Conservation (phyloP, 2,797 vertebrate species). For the Sebastes taczanowskii region DNA sequence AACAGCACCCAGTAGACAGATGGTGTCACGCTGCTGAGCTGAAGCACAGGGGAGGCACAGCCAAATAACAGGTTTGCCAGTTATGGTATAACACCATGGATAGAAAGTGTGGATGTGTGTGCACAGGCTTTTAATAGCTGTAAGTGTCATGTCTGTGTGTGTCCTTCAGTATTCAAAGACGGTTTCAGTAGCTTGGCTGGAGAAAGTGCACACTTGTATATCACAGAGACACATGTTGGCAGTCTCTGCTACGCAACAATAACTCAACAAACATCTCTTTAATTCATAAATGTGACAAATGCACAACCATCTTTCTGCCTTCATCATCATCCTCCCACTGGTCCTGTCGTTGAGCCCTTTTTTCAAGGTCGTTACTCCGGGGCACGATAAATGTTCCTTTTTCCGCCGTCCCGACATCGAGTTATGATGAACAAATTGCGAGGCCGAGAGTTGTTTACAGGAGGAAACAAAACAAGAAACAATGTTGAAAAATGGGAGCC, state of each 20-base stretch:
- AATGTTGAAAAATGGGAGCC: slow-evolving; percentile 66
- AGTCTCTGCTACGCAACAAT: slow-evolving; percentile 38
- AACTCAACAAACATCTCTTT: slow-evolving; percentile 49
- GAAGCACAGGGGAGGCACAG: slow-evolving; percentile 37
- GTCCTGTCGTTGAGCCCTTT: slow-evolving; percentile 39
- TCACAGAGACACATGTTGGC: slow-evolving; percentile 59
- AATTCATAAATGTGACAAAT: slow-evolving; percentile 63
- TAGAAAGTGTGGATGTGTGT: neutral
- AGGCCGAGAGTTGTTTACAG: slow-evolving; percentile 66
- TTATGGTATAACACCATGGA: slow-evolving; percentile 50
- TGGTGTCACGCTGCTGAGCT: slow-evolving; percentile 66
- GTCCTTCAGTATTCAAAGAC: slow-evolving; percentile 1
- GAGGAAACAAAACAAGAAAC: slow-evolving; percentile 64
- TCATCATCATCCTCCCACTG: slow-evolving; percentile 51
- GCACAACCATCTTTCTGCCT: slow-evolving; percentile 29
- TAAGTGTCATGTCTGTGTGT: neutral
- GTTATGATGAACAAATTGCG: slow-evolving; percentile 66
- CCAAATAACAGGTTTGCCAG: slow-evolving; percentile 65
- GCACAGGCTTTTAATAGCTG: neutral
- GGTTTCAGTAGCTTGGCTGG: slow-evolving; percentile 27
- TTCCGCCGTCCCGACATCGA: slow-evolving; percentile 17
- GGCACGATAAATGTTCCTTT: slow-evolving; percentile 41
- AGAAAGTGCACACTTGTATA: slow-evolving; percentile 5
- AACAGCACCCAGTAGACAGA: slow-evolving; percentile 75
- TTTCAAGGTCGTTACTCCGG: slow-evolving; percentile 52